These are phyloP conservation scores for Macrosteles quadrilineatus DNA, from an alignment of 1,140 invertebrate species.

Conservation along the genomic window DNA sequence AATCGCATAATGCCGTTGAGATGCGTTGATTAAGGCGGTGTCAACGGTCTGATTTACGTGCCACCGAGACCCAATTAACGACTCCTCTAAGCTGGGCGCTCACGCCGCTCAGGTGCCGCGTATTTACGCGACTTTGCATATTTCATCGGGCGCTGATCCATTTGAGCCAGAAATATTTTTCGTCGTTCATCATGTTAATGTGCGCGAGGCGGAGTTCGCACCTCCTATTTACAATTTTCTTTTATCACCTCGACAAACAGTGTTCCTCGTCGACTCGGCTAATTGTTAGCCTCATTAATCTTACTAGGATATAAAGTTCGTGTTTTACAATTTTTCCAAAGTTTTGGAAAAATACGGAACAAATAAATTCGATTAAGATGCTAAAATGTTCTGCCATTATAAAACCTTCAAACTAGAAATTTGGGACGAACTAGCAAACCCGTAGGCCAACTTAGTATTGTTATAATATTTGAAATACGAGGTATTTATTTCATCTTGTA, in stretches of 20 bases:
- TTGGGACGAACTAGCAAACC: too few relatives aligned
- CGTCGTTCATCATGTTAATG: slow-evolving; percentile 11
- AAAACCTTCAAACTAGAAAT: too few relatives aligned
- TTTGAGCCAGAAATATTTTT: slow-evolving; percentile 16
- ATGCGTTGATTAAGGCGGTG: slow-evolving; percentile 10
- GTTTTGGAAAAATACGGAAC: too few relatives aligned
- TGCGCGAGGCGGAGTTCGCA: background rate
- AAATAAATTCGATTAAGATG: too few relatives aligned
- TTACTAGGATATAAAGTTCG: too few relatives aligned
- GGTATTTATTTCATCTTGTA: too few relatives aligned
- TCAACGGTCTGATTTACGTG: slow-evolving; percentile 3
- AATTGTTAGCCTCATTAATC: too few relatives aligned
- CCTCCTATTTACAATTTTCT: background rate
- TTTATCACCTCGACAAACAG: background rate
- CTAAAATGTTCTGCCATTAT: too few relatives aligned
- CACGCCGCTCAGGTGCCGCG: background rate
- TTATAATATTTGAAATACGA: too few relatives aligned
- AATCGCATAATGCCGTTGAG: slow-evolving; percentile 4
- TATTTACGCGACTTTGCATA: slow-evolving; percentile 12
- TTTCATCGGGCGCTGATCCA: slow-evolving; percentile 11
- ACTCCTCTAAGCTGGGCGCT: background rate
- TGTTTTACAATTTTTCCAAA: too few relatives aligned
- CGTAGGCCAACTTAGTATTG: too few relatives aligned
- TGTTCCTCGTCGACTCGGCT: too few relatives aligned
- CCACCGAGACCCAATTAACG: slow-evolving; percentile 8